Base-by-base conservation (phyloP, 2,113 vertebrate species). In the Lutjanus erythropterus region DNA sequence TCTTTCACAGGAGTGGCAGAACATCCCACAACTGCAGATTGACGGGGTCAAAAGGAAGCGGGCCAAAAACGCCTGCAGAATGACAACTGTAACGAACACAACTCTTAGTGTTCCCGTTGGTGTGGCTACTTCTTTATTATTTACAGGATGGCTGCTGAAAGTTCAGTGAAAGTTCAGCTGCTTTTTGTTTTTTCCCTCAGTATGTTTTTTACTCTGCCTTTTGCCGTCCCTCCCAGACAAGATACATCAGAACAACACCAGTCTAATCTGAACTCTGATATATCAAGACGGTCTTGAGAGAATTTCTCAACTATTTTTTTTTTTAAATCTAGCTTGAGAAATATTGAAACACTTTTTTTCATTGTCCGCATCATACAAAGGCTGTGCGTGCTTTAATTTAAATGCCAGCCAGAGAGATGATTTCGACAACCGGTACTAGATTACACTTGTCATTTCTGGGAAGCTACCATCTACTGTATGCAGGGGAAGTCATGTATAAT, bases 301-400 rank as follows among this genome's bases (percentile, higher is more conserved):
- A 59, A 44, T 11, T 4, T 49, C 27, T 5, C 7, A 42, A 53
- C 15, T 27, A 16, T 39, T 35, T 29, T 60, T 49, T 39, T 35
- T 29, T 60, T 49, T 39, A 72, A 56, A 19, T 42, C 27, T 49
- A 47, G 59, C 39, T n/a, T 71, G 41, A 82, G 41, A 31, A 59
- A 61, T 72, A 62, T 53, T 60, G 15, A 76, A 70, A 61, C 10
- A 23, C 55, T 12, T 1, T 27, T 66, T 58, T 14, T 50, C 55
- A 71, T 46, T 23, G 14, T 69, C 33, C 6, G 41, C 3, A 0
- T 56, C 37, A 49, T 74, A 37, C 16, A 42, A 55, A 58, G 44
- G 18, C 58, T 68, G 31, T 50, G 31, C 2, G 9, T 78, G 42
- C 10, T 70, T 69, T 74, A 60, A 88, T 85, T n/a, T 70, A 81